Base-by-base conservation (phyloP, 2,113 vertebrate genomes). In the Phyllostomus discolor region DNA sequence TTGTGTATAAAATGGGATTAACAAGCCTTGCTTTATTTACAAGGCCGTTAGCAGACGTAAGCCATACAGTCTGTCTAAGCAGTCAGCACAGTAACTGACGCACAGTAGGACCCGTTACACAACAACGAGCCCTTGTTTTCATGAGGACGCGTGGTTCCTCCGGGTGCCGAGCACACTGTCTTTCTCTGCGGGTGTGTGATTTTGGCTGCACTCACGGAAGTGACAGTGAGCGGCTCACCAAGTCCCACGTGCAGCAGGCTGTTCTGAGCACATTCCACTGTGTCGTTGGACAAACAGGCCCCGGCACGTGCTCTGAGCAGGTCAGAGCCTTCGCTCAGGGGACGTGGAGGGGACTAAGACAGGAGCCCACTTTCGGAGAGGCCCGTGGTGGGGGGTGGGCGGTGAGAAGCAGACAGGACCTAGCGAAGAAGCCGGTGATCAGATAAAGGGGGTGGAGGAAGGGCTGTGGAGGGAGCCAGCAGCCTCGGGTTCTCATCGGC, bases 111-210 rank as follows among this genome's bases (percentile, higher is more conserved):
- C 41, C 64, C 3, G 3, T 5, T 2, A n/a, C 8, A 5, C 1
- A 1, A 1, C 0, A 28, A 24, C 3, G 0, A 0, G 2, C 10
- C 1, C 0, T 52, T 26, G 10, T 33, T 28, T 70, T 38, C 62
- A 2, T 0, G 35, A 69, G 33, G n/a, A 2, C 0, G 4, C 46
- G 11, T 20, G 6, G 33, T 16, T 81, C 88, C 10, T 35, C 38
- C 48, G 8, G 19, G 31, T 43, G 50, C 66, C 2, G 0, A 64
- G 78, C 57, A 88, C 4, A 7, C 50, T 24, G 31, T 59, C 31
- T 38, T 48, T 83, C 66, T 72, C 14, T 4, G 46, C 24, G 28
- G 1, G 2, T 10, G 12, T 16, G 46, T 59, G 78, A 11, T 7
- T 46, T 38, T 4, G 1, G 43, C 88, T 11, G 11, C 31, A 3